phyloP scores from a whole-genome alignment of 2,113 vertebrate genomes.

The Bagarius yarrelli region DNA sequence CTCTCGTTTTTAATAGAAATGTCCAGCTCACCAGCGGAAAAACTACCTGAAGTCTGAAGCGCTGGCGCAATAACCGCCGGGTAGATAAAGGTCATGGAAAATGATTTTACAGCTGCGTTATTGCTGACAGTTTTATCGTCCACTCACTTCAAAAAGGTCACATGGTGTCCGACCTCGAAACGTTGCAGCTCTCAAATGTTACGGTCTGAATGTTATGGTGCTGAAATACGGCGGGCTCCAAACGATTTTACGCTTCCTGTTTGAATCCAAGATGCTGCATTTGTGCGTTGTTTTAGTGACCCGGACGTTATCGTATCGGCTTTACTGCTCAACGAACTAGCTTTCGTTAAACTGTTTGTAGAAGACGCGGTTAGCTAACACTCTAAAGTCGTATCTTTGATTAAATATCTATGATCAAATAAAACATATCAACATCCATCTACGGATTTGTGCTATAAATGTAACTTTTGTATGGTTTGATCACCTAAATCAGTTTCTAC shows the following conservation, averaged over 20 bases:
- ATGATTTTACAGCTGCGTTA: constrained; percentile 57
- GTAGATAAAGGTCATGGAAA: constrained; percentile 54
- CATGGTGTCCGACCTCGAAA: constrained; percentile 52
- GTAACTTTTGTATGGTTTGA: too few relatives aligned
- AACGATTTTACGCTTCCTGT: constrained; percentile 60
- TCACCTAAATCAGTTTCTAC: too few relatives aligned
- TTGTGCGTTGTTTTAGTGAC: constrained; percentile 51
- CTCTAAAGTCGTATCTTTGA: too few relatives aligned
- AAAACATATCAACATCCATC: too few relatives aligned
- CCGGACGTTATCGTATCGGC: too few relatives aligned
- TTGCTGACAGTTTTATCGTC: constrained; percentile 57
- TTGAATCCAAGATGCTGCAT: constrained; percentile 47
- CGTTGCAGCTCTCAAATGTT: constrained; percentile 59
- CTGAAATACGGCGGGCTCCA: constrained; percentile 58
- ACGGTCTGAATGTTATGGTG: constrained; percentile 64
- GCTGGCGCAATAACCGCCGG: constrained; percentile 33
- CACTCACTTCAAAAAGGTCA: constrained; percentile 50
- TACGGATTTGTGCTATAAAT: too few relatives aligned
- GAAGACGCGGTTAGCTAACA: too few relatives aligned
- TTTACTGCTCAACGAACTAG: too few relatives aligned
- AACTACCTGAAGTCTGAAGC: not conserved
- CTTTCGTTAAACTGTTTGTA: too few relatives aligned
- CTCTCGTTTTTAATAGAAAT: not conserved
- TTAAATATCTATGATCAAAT: too few relatives aligned
- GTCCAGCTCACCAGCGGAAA: constrained; percentile 20